Conservation (phyloP, 2,888 invertebrate genomes). For the Chymomyza amoena region DNA sequence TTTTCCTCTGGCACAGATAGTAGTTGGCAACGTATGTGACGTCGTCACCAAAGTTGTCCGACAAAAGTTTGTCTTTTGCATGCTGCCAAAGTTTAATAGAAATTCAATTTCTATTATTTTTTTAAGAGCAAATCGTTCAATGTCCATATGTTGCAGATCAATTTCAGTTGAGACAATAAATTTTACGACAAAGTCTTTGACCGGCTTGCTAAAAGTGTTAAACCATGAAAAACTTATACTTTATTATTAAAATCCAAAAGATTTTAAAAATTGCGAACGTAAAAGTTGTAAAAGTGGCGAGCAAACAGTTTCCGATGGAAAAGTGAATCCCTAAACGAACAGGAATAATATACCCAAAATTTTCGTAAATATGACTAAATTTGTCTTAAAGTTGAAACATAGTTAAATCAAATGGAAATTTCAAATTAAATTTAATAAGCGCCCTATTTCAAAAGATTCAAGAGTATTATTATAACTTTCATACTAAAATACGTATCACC, state of each 20-base stretch:
- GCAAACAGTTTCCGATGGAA: too few species aligned
- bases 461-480: too few species aligned
- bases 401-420: too few species aligned
- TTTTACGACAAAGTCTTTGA: conserved; percentile 53
- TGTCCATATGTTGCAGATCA: conserved; percentile 51
- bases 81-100: conserved; percentile 69
- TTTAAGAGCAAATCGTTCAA: conserved; percentile 12
- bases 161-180: conserved; percentile 66
- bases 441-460: too few species aligned
- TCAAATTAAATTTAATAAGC: too few species aligned
- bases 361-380: too few species aligned
- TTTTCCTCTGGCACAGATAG: background rate
- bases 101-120: conserved; percentile 66
- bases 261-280: too few species aligned
- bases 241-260: background rate
- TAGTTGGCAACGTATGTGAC: conserved; percentile 22
- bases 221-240: conserved; percentile 16
- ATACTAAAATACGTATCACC: too few species aligned
- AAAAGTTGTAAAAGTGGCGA: too few species aligned
- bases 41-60: conserved; percentile 38
- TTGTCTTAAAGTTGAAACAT: too few species aligned
- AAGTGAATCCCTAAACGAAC: too few species aligned
- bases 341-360: too few species aligned
- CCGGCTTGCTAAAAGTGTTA: conserved; percentile 50
- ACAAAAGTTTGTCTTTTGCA: conserved; percentile 70